Evolutionary conservation across 2,797 vertebrate genomes (phyloP), one percentile per base, ranked within the genome.

Genomic region (Moxostoma hubbsi): DNA sequence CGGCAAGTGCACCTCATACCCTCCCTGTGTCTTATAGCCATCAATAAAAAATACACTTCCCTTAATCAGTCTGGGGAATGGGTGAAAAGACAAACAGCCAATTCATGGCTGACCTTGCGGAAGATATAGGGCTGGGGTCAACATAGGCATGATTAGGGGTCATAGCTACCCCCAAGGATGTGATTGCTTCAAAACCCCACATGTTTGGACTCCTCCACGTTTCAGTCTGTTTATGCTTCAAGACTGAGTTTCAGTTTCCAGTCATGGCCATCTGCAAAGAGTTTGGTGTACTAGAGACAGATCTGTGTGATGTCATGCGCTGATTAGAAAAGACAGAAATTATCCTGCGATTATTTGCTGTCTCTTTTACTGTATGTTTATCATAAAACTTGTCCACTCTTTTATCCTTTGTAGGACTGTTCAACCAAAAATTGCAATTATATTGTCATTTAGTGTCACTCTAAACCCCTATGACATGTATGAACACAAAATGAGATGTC

Each of bases 91-190:
- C 83, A 90, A 90, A 88, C 88, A 90, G 77, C 81, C 87, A 82
- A 80, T 89, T 80, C 16, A 58, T 59, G 63, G 61, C n/a, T 64
- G 65, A 82, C 80, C 69, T 75, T 53, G 58, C 75, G 77, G 73
- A 63, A 78, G 36, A 63, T 9, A 51, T 77, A 85, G 83, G 87
- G 81, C 74, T 51, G 73, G 71, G 75, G 78, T 80, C 75, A 88
- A 85, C 87, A 24, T 24, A 83, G 83, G 83, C 86, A 89, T 90
- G 88, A 92, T 91, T 88, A 80, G 85, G 61, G 92, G 90, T 93
- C 90, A 87, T 79, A 85, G 79, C 47, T 79, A 69, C 54, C 81
- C 67, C 5, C 49, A 80, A 73, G 84, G 84, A 77, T 88, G 83
- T 91, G 90, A 91, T 90, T 88, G 81, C 83, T 89, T 88, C 13